Evolutionary conservation across 2,797 vertebrate genomes (phyloP).

Genomic region (Myotis findleyi): DNA sequence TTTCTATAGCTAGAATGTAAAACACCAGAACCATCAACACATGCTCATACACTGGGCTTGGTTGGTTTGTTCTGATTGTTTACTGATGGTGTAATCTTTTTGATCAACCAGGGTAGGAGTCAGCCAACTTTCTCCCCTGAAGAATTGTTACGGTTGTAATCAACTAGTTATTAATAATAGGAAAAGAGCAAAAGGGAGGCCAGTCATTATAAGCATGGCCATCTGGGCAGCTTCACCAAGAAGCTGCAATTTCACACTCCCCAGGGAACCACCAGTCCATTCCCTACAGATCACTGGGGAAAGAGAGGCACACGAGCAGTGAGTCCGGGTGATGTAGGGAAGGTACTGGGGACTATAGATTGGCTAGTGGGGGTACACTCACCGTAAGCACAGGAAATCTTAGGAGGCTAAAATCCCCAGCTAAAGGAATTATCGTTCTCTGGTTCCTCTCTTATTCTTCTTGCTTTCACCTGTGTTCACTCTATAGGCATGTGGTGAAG

Average conservation of each 20-base stretch:
- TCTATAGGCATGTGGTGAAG: not conserved
- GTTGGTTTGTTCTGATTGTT: conserved; percentile 33
- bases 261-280: not conserved
- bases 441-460: not conserved
- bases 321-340: not conserved
- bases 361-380: not conserved
- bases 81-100: not conserved
- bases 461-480: not conserved
- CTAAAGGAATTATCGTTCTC: not conserved
- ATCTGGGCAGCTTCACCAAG: not conserved
- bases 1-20: not conserved
- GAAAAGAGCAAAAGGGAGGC: not conserved
- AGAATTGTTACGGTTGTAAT: not conserved
- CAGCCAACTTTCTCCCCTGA: not conserved
- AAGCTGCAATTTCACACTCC: not conserved
- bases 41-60: not conserved
- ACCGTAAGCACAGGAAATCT: not conserved
- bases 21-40: not conserved
- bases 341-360: not conserved
- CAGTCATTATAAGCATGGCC: not conserved
- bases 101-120: not conserved
- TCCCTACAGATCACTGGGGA: not conserved
- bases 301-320: not conserved
- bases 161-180: not conserved
- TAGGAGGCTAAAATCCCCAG: not conserved